Percentiles rank a stretch among this genome's conserved stretches.
Evolutionary conservation across 2,113 vertebrate genomes (phyloP).

Genomic region (Piaya cayana): DNA sequence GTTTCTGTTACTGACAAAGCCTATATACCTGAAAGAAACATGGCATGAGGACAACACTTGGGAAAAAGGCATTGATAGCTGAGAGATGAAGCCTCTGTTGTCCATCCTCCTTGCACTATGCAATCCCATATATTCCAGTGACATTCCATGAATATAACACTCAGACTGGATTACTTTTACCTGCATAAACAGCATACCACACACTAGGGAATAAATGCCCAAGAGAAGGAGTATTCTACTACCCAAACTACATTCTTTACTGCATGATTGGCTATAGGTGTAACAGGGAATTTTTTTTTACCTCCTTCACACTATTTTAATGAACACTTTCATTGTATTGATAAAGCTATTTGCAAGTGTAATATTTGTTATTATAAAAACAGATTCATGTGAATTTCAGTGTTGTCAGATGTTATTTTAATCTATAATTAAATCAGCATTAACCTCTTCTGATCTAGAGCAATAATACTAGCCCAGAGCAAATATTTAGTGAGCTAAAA

Average conservation of each 20-base stretch:
- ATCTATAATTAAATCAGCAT: neutral
- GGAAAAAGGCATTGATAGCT: neutral
- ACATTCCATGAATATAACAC: neutral
- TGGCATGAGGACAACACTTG: neutral
- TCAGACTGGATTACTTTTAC: neutral
- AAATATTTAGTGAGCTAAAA: neutral
- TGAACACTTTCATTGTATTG: neutral
- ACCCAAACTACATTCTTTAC: neutral
- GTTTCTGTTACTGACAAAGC: neutral
- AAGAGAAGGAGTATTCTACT: neutral
- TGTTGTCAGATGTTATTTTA: neutral
- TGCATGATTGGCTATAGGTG: accelerated
- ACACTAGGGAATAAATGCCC: neutral
- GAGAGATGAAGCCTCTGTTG: neutral
- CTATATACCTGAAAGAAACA: neutral
- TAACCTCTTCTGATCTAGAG: neutral
- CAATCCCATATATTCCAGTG: neutral
- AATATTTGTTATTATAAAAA: neutral
- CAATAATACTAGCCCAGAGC: neutral
- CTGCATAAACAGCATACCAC: neutral
- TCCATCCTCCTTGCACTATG: neutral
- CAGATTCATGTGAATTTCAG: neutral
- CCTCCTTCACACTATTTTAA: neutral
- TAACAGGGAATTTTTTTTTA: neutral
- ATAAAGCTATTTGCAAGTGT: neutral